These are phyloP conservation scores for Parnassius orleans DNA, from an alignment of 2,888 invertebrate species.

Conservation along the genomic window DNA sequence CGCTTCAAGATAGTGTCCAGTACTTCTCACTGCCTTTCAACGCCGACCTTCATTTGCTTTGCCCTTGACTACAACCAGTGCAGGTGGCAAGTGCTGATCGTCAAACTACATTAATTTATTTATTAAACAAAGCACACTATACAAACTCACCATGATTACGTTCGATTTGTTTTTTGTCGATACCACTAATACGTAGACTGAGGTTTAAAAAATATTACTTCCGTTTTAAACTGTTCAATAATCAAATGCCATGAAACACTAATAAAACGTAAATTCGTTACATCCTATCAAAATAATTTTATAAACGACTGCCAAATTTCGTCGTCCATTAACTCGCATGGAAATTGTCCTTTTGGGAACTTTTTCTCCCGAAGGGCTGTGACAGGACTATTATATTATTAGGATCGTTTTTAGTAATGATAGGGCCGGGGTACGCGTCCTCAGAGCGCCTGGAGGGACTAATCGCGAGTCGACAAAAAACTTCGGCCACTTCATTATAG, in stretches of 20 bases:
- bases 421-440: slow-evolving; percentile 68
- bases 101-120: slow-evolving; percentile 1
- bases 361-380: slow-evolving; percentile 66
- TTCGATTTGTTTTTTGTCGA: slow-evolving; percentile 7
- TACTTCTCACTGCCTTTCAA: slow-evolving; percentile 25
- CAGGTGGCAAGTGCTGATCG: slow-evolving; percentile 7
- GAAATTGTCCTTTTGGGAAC: slow-evolving; percentile 73
- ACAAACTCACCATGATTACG: slow-evolving; percentile 6
- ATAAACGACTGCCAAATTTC: slow-evolving; percentile 69
- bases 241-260: slow-evolving; percentile 39
- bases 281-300: slow-evolving; percentile 55
- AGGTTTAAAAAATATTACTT: slow-evolving; percentile 15
- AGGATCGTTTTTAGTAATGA: slow-evolving; percentile 77
- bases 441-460: slow-evolving; percentile 66
- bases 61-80: slow-evolving; percentile 1
- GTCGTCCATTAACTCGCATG: slow-evolving; percentile 62
- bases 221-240: slow-evolving; percentile 16
- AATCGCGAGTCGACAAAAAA: slow-evolving; percentile 67
- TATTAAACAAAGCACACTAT: slow-evolving; percentile 1
- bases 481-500: slow-evolving; percentile 72
- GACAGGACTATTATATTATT: slow-evolving; percentile 80
- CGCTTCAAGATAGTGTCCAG: slow-evolving; percentile 16
- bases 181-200: background rate
- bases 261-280: slow-evolving; percentile 50
- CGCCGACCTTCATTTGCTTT: slow-evolving; percentile 7